These are phyloP conservation scores for Callipepla californica DNA, from an alignment of 2,113 vertebrate genomes.

Conservation along the genomic window DNA sequence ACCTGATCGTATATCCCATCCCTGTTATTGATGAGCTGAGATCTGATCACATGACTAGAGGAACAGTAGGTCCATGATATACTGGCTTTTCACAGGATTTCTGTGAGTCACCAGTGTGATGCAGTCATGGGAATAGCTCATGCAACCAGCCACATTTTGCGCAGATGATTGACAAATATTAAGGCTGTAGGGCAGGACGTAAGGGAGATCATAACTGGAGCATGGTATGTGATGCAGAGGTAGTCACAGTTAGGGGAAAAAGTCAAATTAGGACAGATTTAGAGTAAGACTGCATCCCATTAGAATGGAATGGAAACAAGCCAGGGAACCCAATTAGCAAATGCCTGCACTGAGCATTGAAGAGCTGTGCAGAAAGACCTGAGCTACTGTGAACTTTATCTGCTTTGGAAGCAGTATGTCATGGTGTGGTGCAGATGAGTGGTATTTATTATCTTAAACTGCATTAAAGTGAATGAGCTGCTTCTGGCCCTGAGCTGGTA, in stretches of 20 bases:
- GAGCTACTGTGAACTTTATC: conserved; percentile 31
- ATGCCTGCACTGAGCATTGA: conserved; percentile 33
- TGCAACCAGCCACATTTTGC: not conserved
- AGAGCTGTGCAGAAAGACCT: conserved; percentile 5
- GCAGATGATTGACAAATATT: not conserved
- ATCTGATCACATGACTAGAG: not conserved
- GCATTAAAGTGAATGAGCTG: conserved; percentile 56
- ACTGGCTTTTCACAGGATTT: conserved; percentile 2
- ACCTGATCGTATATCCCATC: not conserved
- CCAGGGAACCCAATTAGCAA: conserved; percentile 35
- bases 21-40: conserved; percentile 28
- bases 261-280: not conserved
- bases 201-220: not conserved
- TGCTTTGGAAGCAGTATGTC: conserved; percentile 42
- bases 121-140: conserved; percentile 46
- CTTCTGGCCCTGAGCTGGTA: conserved; percentile 50
- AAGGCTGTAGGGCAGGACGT: not conserved
- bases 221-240: not conserved
- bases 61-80: conserved; percentile 36
- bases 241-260: not conserved
- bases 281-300: not conserved
- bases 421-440: conserved; percentile 37
- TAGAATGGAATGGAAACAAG: conserved; percentile 17
- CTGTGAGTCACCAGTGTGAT: conserved; percentile 53
- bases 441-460: conserved; percentile 58